Evolutionary conservation across 2,888 invertebrate species (phyloP).

Genomic region (Synergus gifuensis): DNA sequence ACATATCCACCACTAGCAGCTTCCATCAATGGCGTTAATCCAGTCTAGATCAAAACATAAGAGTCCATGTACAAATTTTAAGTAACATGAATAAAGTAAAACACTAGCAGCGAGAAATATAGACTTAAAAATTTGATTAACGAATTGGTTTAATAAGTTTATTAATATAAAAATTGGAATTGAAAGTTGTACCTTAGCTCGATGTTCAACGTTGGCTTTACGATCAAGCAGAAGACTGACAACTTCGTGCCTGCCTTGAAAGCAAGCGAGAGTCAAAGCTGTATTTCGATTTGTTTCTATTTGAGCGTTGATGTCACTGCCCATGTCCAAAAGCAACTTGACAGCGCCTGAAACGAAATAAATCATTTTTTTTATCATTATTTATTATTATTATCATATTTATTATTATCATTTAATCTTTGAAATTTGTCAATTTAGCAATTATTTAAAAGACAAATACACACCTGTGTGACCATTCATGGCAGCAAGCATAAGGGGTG

Average conservation of each 20-base stretch:
- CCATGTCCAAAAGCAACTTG: conserved; percentile 95
- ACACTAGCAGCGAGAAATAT: background rate
- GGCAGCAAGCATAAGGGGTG: conserved; percentile 98
- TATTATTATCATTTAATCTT: background rate
- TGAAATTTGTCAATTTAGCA: background rate
- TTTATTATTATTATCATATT: no score
- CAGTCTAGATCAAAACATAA: conserved; percentile 82
- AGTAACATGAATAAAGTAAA: no score
- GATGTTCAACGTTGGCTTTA: conserved; percentile 98
- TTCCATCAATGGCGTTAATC: conserved; percentile 99
- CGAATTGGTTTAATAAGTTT: background rate
- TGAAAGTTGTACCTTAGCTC: conserved; percentile 87
- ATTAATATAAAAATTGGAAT: background rate
- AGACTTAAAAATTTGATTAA: background rate
- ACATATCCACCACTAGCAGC: conserved; percentile 99
- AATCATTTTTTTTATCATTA: conserved; percentile 4
- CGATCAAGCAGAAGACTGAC: conserved; percentile 97
- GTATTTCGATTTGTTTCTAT: conserved; percentile 99
- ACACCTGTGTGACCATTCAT: conserved; percentile 96
- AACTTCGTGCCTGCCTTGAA: conserved; percentile 99
- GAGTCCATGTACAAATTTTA: no score
- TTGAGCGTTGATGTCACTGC: conserved; percentile 99
- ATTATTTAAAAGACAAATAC: conserved; percentile 27
- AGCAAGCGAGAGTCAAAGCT: conserved; percentile 95
- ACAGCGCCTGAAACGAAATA: conserved; percentile 87